These are phyloP conservation scores for Hydropotes inermis DNA, from an alignment of 2,113 vertebrate genomes.

Conservation along the genomic window DNA sequence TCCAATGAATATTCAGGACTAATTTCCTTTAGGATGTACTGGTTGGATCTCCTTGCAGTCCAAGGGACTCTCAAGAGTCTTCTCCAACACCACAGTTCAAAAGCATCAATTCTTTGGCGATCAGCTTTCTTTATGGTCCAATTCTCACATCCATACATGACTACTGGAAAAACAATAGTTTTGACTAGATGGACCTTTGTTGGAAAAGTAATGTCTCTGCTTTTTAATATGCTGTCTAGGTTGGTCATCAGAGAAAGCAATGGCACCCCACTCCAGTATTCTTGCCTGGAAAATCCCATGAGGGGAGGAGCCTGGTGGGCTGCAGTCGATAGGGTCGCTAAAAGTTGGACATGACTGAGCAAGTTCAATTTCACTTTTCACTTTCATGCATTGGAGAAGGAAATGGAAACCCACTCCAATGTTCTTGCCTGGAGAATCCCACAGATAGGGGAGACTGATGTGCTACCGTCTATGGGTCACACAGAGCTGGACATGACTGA, in stretches of 20 bases:
- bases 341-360: no score
- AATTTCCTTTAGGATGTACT: neutral
- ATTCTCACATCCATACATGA: neutral
- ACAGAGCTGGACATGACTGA: neutral
- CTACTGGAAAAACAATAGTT: neutral
- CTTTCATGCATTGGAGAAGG: no score
- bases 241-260: neutral
- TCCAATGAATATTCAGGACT: neutral
- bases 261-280: no score
- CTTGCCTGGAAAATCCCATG: no score
- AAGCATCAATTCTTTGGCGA: neutral
- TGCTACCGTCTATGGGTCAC: accelerated
- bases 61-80: neutral
- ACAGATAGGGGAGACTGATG: neutral
- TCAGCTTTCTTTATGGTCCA: neutral
- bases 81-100: neutral
- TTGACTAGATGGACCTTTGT: neutral
- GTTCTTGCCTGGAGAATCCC: no score
- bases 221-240: neutral
- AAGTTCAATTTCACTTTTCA: no score
- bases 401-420: no score
- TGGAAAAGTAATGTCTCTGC: neutral
- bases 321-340: no score
- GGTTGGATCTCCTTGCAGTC: neutral
- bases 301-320: no score